A percentile compares a stretch with the other conserved stretches of the same genome.
Evolutionary conservation across 2,888 invertebrate species (phyloP).

Genomic region (Zaprionus obscuricornis): DNA sequence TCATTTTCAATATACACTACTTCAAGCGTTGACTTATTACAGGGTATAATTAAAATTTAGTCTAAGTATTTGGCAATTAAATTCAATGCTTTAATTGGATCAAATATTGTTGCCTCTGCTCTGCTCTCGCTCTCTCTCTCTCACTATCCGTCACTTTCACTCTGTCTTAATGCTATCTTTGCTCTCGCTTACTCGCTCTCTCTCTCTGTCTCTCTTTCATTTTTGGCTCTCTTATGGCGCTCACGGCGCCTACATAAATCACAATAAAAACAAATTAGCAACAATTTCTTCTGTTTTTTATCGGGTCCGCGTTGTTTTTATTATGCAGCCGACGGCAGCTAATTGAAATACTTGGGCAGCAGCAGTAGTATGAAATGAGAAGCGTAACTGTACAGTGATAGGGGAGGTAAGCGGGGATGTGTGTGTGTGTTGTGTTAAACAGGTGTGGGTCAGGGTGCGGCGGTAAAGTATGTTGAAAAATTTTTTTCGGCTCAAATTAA

Average conservation of each 20-base stretch:
- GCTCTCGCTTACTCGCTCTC: background rate
- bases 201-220: background rate
- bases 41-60: constrained; percentile 28
- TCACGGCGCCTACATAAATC: constrained; percentile 58
- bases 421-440: no score
- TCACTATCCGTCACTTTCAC: background rate
- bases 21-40: background rate
- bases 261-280: constrained; percentile 75
- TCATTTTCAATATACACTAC: no score
- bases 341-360: constrained; percentile 63
- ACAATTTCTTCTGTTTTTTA: constrained; percentile 57
- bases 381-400: no score
- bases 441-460: constrained; percentile 1
- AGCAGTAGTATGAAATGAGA: background rate
- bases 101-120: constrained; percentile 15
- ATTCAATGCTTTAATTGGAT: constrained; percentile 39
- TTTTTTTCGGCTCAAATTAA: constrained; percentile 65
- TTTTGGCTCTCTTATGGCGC: constrained; percentile 1
- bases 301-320: constrained; percentile 47
- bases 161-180: no score
- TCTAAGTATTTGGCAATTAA: constrained; percentile 23
- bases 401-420: no score
- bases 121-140: background rate
- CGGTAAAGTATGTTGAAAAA: constrained; percentile 43
- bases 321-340: constrained; percentile 42